Base-by-base conservation (phyloP, 2,113 vertebrate genomes). In the Actenoides hombroni region DNA sequence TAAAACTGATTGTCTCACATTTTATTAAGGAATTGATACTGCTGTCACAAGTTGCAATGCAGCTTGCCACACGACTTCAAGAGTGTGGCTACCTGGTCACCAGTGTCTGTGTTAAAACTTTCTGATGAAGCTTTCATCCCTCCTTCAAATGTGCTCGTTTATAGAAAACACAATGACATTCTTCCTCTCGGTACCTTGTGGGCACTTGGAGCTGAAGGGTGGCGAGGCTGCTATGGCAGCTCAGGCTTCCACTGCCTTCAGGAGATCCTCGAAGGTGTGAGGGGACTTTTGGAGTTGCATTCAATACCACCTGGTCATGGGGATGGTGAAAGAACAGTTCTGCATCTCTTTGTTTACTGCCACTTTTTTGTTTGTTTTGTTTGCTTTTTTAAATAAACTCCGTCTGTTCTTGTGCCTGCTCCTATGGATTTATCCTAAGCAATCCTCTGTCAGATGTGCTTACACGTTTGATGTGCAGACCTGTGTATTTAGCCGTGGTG, bases 81-180 rank as follows among this genome's bases (percentile, higher is more conserved):
- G 49, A 56, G 23, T 83, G 59, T 80, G 61, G 15, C 39, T 80
- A 14, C 11, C 12, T 33, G 39, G 4, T 77, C 59, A 67, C 46
- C 3, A 1, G 28, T 67, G 37, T 11, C 46, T 57, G 9, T 10
- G 28, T 60, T 59, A 51, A 71, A 88, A 88, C 56, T 29, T 68
- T 73, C 35, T 76, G 13, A 29, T 42, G 20, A 48, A 74, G 2
- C 53, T 76, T 57, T 86, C 3, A 54, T 63, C 12, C 1, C 2
- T 87, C 12, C 19, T 92, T 59, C 0, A 0, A 86, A 39, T 10
- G 3, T 53, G 14, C 18, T 68, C 2, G 8, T 54, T 64, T 65
- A 19, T 77, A 54, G 7, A 33, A 74, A 79, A 68, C 15, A 13
- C 11, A 12, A 29, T 16, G 16, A 35, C 16, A 37, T 83, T 46